phyloP scores from a whole-genome alignment of 1,140 invertebrate species.

The Gonioctena quinquepunctata region DNA sequence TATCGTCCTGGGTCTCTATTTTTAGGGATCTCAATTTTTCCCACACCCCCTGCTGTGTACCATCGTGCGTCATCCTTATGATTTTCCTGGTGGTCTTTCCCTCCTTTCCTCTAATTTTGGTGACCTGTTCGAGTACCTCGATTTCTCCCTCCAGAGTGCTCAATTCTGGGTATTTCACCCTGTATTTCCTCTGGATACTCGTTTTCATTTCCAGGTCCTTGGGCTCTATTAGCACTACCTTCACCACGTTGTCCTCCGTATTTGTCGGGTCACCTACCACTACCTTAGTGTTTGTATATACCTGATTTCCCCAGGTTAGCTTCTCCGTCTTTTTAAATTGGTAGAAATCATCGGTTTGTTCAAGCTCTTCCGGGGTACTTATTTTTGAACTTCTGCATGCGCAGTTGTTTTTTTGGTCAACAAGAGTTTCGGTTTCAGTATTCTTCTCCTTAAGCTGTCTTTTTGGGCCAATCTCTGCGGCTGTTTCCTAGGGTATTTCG shows the following conservation, averaged over 20 bases:
- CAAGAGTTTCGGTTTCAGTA: neutral
- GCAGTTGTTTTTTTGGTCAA: neutral
- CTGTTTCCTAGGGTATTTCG: neutral
- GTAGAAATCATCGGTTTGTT: neutral
- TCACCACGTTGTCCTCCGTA: neutral
- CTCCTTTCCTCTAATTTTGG: neutral
- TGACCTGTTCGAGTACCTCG: neutral
- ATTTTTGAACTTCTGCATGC: neutral
- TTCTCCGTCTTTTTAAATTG: neutral
- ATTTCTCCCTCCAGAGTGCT: neutral
- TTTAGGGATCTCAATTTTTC: neutral
- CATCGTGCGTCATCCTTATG: neutral
- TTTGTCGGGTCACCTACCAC: neutral
- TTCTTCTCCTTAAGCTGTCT: neutral
- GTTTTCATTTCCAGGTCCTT: neutral
- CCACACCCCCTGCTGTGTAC: conserved; percentile 8
- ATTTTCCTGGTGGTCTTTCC: conserved; percentile 1
- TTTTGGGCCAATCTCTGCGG: neutral
- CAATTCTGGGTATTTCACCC: conserved; percentile 3
- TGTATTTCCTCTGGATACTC: neutral
- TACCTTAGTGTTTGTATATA: neutral
- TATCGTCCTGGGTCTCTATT: neutral
- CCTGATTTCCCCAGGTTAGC: neutral
- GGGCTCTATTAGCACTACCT: conserved; percentile 4
- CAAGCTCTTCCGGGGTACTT: neutral